These are phyloP conservation scores for Dicranocentrus wangi DNA, from an alignment of 2,888 invertebrate genomes.

Conservation along the genomic window DNA sequence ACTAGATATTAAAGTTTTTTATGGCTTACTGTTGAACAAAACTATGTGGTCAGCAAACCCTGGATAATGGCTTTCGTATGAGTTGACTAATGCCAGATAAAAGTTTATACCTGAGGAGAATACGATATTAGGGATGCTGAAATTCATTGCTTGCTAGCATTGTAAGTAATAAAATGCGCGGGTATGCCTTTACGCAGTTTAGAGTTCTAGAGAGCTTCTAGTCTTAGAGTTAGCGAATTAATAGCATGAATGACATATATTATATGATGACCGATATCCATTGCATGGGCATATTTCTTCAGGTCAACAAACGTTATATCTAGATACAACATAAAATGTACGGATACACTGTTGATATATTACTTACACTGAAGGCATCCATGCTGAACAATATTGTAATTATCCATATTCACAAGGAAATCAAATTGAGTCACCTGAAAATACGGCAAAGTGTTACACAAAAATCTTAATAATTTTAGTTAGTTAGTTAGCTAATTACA, in stretches of 20 bases:
- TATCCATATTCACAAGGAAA: conserved; percentile 49
- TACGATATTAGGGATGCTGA: neutral
- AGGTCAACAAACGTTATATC: no score
- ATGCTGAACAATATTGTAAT: conserved; percentile 45
- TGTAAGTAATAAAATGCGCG: no score
- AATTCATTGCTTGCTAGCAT: neutral
- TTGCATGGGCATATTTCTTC: no score
- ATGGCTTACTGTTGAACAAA: conserved; percentile 46
- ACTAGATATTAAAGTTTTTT: no score
- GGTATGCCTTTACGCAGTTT: no score
- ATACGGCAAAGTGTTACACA: neutral
- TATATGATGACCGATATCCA: no score
- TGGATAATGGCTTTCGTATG: conserved; percentile 44
- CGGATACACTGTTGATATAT: no score
- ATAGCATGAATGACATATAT: no score
- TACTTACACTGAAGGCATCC: conserved; percentile 43
- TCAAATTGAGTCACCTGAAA: conserved; percentile 44
- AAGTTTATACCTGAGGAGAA: conserved; percentile 30
- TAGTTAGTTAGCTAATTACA: no score
- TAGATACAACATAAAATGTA: no score
- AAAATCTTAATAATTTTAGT: conserved; percentile 13
- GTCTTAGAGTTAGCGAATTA: no score
- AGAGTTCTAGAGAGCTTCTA: no score
- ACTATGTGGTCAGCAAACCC: conserved; percentile 36
- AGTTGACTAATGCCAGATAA: conserved; percentile 32